Evolutionary conservation across 2,113 vertebrate genomes (phyloP).

Genomic region (Halichoerus grypus): DNA sequence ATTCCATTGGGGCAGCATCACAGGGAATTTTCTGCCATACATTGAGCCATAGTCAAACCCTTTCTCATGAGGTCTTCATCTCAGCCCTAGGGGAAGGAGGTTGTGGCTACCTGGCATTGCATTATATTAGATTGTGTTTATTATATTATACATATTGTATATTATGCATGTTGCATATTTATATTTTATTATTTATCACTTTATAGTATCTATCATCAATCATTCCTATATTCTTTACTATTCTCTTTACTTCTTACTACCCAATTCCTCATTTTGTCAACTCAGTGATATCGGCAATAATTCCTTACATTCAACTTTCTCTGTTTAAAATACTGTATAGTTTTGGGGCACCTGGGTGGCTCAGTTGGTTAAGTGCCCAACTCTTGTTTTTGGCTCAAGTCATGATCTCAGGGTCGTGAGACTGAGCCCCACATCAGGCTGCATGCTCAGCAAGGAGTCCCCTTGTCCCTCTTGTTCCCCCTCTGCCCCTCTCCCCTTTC

Average conservation of each 20-base stretch:
- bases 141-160: background rate
- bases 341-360: background rate
- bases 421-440: background rate
- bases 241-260: background rate
- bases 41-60: background rate
- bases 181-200: background rate
- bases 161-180: background rate
- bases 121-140: background rate
- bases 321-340: background rate
- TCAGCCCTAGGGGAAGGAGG: background rate
- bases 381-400: background rate
- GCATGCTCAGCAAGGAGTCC: background rate
- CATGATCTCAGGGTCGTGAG: background rate
- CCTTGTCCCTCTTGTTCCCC: background rate
- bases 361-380: background rate
- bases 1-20: background rate
- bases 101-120: background rate
- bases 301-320: background rate
- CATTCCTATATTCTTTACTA: background rate
- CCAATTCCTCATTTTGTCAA: background rate
- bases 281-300: background rate
- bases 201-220: background rate
- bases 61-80: background rate
- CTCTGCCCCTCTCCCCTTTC: background rate
- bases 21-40: background rate